Evolutionary conservation across 2,113 vertebrate genomes (phyloP).

Genomic region (Callocephalon fimbriatum): DNA sequence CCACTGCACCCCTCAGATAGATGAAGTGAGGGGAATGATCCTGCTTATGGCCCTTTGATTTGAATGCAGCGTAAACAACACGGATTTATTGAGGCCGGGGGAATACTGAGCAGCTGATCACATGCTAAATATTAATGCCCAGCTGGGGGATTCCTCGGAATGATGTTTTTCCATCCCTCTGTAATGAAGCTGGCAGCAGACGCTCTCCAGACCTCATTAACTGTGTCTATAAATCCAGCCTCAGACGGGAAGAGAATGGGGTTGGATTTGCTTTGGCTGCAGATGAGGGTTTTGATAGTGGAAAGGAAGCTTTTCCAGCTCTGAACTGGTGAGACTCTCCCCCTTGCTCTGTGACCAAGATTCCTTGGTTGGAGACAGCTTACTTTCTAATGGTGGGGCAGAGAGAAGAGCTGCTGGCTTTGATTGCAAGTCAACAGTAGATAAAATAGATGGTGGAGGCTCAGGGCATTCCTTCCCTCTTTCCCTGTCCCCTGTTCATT

Average conservation of each 20-base stretch:
- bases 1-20: neutral
- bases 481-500: neutral
- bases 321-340: neutral
- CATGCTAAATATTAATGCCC: slow-evolving; percentile 32
- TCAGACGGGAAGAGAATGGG: neutral
- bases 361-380: neutral
- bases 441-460: neutral
- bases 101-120: slow-evolving; percentile 1
- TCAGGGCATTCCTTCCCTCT: neutral
- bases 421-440: neutral
- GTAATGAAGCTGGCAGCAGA: neutral
- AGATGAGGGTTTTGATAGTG: neutral
- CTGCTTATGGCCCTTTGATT: neutral
- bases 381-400: neutral
- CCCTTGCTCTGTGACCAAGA: neutral
- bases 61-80: neutral
- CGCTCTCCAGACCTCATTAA: neutral
- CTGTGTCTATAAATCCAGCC: neutral
- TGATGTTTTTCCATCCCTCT: neutral
- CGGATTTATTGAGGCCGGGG: slow-evolving; percentile 28
- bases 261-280: neutral
- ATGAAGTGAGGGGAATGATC: neutral
- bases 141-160: neutral
- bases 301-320: neutral
- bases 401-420: neutral